Base-by-base conservation (phyloP, 2,797 vertebrate genomes). In the Phrynocephalus vlangalii region DNA sequence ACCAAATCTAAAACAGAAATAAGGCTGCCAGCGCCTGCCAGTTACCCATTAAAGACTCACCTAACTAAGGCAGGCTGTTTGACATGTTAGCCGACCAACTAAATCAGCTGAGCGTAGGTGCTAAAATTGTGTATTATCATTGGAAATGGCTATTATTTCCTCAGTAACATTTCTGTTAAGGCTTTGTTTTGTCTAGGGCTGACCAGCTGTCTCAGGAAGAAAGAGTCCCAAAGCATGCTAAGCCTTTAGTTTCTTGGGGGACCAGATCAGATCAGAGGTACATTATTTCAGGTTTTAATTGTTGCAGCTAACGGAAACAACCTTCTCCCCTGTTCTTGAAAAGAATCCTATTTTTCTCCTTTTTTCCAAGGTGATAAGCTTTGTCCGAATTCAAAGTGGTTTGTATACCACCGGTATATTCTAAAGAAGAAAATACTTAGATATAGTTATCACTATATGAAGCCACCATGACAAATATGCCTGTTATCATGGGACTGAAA, bases 81-180 rank as follows among this genome's bases (percentile, higher is more conserved):
- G 98, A 98, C 98, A 96, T 95, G 91, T 97, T 96, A 95, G 95
- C 97, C 95, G 95, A 97, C 97, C 98, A 97, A 97, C 98, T 98
- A 99, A 99, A 99, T 99, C 98, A 99, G 97, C 98, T 97, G 97
- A 97, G 98, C 98, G 97, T 96, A 97, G 96, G 95, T 94, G 96
- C 96, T 97, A 98, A 99, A 98, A 99, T 99, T 99, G 98, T 99
- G 98, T 98, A 99, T 99, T 99, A 99, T 99, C 98, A 98, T 98
- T 98, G 98, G 98, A 99, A 99, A 99, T 98, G 98, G 98, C 98
- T 98, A 98, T 99, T 99, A 99, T 99, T 99, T 98, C 98, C 98
- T 97, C 96, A 70, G 98, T 99, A 98, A 99, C 98, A 97, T 98
- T 98, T 98, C 97, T 98, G 98, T 99, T 99, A 99, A 94, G 96